phyloP scores from a whole-genome alignment of 1,140 invertebrate species.

The Acromyrmex charruanus region DNA sequence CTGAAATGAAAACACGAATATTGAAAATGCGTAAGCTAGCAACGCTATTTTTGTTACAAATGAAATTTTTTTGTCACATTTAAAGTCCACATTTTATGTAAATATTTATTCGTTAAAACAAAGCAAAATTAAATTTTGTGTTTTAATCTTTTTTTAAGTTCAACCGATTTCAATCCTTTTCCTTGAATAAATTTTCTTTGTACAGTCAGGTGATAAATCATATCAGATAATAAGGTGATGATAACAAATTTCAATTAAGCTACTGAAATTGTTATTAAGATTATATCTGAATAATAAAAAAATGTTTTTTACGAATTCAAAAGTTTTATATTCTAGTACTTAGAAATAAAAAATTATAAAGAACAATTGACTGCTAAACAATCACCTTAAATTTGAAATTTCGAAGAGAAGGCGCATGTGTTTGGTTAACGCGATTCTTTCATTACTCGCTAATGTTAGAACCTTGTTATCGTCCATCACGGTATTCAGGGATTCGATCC shows the following conservation, averaged over 20 bases:
- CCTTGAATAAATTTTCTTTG: not conserved
- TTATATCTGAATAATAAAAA: not conserved
- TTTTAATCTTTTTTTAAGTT: not conserved
- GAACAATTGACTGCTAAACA: not conserved
- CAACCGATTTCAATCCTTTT: not conserved
- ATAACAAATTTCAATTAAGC: not conserved
- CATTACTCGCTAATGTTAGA: conserved; percentile 96
- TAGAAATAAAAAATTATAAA: not conserved
- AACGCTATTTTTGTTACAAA: not conserved
- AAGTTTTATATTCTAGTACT: not conserved
- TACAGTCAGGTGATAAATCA: too few relatives aligned
- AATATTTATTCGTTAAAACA: not conserved
- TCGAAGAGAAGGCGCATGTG: conserved; percentile 97
- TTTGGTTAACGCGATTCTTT: conserved; percentile 96
- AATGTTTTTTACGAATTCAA: not conserved
- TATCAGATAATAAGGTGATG: not conserved
- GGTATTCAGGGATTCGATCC: conserved; percentile 97
- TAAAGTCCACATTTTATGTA: not conserved
- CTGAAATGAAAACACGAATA: conserved; percentile 81
- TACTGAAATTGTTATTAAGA: not conserved
- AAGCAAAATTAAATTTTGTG: not conserved
- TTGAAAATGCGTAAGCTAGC: not conserved
- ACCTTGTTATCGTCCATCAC: conserved; percentile 95
- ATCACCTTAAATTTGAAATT: conserved; percentile 92
- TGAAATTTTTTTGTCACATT: not conserved